Evolutionary conservation across 2,797 vertebrate species (phyloP).

Genomic region (Crypturellus tataupa): DNA sequence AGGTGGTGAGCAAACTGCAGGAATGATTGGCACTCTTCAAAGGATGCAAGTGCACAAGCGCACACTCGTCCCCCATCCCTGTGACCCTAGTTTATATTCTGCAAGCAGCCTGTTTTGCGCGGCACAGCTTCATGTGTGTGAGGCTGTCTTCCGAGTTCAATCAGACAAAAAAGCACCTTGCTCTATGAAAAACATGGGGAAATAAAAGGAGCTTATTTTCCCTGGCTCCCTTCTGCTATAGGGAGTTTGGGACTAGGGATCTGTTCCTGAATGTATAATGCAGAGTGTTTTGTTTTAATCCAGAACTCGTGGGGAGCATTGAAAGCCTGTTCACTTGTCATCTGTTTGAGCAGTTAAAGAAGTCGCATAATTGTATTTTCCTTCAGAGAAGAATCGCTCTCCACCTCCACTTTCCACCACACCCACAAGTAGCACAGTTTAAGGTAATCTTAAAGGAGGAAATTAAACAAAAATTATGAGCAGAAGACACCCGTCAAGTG

Average conservation of each 20-base stretch:
- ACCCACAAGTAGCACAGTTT: slow-evolving; percentile 20
- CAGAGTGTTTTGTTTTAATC: slow-evolving; percentile 45
- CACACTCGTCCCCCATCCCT: accelerated
- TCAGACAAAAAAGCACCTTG: slow-evolving; percentile 32
- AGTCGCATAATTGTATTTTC: slow-evolving; percentile 57
- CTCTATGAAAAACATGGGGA: neutral
- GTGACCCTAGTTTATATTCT: slow-evolving; percentile 30
- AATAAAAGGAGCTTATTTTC: slow-evolving; percentile 2
- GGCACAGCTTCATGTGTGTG: neutral
- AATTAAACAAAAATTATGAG: slow-evolving; percentile 37
- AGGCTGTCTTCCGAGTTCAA: slow-evolving; percentile 31
- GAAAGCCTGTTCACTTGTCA: slow-evolving; percentile 47
- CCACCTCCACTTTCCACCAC: slow-evolving; percentile 21
- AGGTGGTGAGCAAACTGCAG: slow-evolving; percentile 22
- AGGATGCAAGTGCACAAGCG: neutral
- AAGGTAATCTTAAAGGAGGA: slow-evolving; percentile 27
- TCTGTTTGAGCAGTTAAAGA: slow-evolving; percentile 49
- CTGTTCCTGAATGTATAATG: slow-evolving; percentile 53
- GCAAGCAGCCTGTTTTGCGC: slow-evolving; percentile 1
- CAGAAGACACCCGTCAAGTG: slow-evolving; percentile 37
- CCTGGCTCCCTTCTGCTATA: neutral
- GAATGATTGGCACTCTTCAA: slow-evolving; percentile 28
- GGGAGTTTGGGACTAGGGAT: slow-evolving; percentile 41
- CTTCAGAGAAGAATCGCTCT: slow-evolving; percentile 28
- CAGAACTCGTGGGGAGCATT: neutral